A percentile compares a stretch with the other conserved stretches of the same genome.
These are phyloP conservation scores for Oreohelix idahoensis DNA, from an alignment of 1,140 invertebrate species.

Conservation along the genomic window DNA sequence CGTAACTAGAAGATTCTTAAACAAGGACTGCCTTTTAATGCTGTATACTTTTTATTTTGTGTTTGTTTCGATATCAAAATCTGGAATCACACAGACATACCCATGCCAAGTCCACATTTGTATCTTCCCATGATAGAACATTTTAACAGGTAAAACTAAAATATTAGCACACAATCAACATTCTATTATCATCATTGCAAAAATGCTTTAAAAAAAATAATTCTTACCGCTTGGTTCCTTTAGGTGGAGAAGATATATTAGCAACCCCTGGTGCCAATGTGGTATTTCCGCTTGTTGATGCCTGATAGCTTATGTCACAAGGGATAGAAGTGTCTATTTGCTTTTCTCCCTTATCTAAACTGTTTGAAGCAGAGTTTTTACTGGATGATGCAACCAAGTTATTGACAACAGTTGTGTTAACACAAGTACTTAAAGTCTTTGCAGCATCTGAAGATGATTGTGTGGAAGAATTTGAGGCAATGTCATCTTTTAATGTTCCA, in stretches of 20 bases:
- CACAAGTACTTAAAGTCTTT: background rate
- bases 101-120: too few relatives aligned
- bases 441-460: background rate
- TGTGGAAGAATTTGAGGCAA: slow-evolving; percentile 4
- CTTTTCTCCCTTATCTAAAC: background rate
- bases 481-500: background rate
- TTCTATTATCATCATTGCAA: too few relatives aligned
- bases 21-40: too few relatives aligned
- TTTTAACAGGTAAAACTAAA: too few relatives aligned
- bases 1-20: too few relatives aligned
- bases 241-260: background rate
- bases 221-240: slow-evolving; percentile 29
- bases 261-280: background rate
- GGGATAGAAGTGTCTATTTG: background rate
- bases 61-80: too few relatives aligned
- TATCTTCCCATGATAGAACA: too few relatives aligned
- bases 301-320: slow-evolving; percentile 8
- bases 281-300: background rate
- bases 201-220: too few relatives aligned
- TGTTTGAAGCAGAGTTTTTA: slow-evolving; percentile 13
- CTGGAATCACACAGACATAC: too few relatives aligned
- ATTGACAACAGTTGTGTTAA: background rate
- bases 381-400: slow-evolving; percentile 17
- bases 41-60: too few relatives aligned
- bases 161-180: too few relatives aligned